phyloP scores from a whole-genome alignment of 2,888 invertebrate genomes.

The Mellilla xanthometata region DNA sequence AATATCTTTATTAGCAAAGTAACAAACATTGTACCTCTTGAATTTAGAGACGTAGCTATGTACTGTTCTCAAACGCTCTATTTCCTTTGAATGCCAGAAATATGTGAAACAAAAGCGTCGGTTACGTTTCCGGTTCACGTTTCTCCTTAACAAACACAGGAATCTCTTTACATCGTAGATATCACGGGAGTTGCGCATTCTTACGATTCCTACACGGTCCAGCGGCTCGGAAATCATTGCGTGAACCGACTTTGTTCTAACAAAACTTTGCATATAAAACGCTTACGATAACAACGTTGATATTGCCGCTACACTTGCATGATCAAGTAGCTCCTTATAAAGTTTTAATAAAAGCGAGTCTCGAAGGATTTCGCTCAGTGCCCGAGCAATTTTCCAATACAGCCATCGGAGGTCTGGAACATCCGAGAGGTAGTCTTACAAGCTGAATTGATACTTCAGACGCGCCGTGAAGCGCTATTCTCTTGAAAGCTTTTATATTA shows the following conservation, averaged over 20 bases:
- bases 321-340: slow-evolving; percentile 49
- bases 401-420: slow-evolving; percentile 65
- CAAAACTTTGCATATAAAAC: slow-evolving; percentile 36
- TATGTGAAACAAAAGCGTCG: slow-evolving; percentile 61
- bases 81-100: slow-evolving; percentile 68
- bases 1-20: slow-evolving; percentile 29
- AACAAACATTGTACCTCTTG: slow-evolving; percentile 30
- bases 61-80: slow-evolving; percentile 48
- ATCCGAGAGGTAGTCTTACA: slow-evolving; percentile 74
- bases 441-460: slow-evolving; percentile 81
- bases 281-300: slow-evolving; percentile 39
- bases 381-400: slow-evolving; percentile 74
- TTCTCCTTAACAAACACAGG: slow-evolving; percentile 66
- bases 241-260: slow-evolving; percentile 37
- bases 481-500: slow-evolving; percentile 82
- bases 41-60: slow-evolving; percentile 40
- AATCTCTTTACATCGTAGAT: slow-evolving; percentile 66
- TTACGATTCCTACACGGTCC: slow-evolving; percentile 53
- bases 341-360: slow-evolving; percentile 72
- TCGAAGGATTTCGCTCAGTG: slow-evolving; percentile 51
- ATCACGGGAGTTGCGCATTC: slow-evolving; percentile 69
- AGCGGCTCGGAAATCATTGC: slow-evolving; percentile 68
- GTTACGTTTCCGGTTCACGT: slow-evolving; percentile 66
- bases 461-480: slow-evolving; percentile 73
- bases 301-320: slow-evolving; percentile 36